Percentiles rank a stretch among this genome's conserved stretches.
Evolutionary conservation across 2,113 vertebrate genomes (phyloP).

Genomic region (Gasterosteus aculeatus): DNA sequence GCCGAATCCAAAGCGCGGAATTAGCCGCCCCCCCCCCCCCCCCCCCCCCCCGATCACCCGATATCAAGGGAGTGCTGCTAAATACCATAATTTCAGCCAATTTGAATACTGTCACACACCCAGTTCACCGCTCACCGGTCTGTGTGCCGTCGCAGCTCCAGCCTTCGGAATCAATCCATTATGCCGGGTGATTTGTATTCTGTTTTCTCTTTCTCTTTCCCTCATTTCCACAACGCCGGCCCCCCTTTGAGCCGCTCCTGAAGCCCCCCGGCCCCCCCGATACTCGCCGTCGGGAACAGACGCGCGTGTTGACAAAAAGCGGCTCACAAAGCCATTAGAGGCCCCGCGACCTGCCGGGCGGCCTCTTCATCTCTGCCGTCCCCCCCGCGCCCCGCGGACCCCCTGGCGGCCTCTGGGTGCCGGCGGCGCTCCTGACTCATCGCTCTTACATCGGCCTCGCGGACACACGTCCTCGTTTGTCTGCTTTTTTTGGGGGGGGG

Average conservation of each 20-base stretch:
- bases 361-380: conserved; percentile 57
- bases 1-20: conserved; percentile 53
- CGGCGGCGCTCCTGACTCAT: conserved; percentile 62
- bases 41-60: conserved; percentile 27
- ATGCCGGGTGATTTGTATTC: conserved; percentile 70
- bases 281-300: conserved; percentile 31
- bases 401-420: conserved; percentile 44
- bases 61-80: conserved; percentile 69
- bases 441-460: conserved; percentile 61
- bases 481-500: conserved; percentile 50
- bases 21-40: conserved; percentile 38
- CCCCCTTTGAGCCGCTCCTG: conserved; percentile 39
- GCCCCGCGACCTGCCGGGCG: conserved; percentile 39
- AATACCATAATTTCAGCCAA: conserved; percentile 66
- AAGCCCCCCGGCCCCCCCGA: background rate
- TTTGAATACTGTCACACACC: conserved; percentile 62
- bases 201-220: conserved; percentile 28
- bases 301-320: conserved; percentile 42
- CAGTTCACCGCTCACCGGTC: conserved; percentile 52
- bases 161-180: conserved; percentile 60
- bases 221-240: conserved; percentile 65
- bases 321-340: conserved; percentile 35
- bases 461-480: conserved; percentile 69
- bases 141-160: conserved; percentile 30
- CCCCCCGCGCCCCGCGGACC: conserved; percentile 38